Percentiles rank a stretch among this genome's conserved stretches.
Evolutionary conservation across 2,797 vertebrate genomes (phyloP).

Genomic region (Rhinoraja longicauda): DNA sequence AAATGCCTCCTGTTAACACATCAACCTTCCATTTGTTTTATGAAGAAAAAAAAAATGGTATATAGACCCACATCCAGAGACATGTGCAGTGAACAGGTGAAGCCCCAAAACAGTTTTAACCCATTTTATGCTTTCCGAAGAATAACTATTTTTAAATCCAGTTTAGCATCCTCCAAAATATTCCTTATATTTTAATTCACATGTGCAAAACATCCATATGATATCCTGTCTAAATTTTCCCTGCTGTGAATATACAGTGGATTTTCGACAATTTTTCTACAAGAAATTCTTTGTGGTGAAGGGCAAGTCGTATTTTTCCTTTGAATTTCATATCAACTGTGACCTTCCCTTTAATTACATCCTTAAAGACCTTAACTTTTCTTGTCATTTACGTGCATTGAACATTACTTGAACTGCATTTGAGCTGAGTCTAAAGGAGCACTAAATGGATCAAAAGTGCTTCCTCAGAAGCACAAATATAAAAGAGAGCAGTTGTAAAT

Average conservation of each 20-base stretch:
- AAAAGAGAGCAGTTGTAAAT: background rate
- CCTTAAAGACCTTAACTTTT: background rate
- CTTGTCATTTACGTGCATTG: background rate
- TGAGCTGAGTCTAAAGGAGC: background rate
- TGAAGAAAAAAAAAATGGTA: background rate
- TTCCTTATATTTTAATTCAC: background rate
- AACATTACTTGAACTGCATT: background rate
- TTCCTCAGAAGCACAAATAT: background rate
- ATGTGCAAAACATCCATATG: background rate
- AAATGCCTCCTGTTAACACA: background rate
- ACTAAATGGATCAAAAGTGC: background rate
- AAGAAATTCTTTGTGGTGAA: background rate
- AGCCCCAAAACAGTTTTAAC: background rate
- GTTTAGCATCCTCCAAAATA: background rate
- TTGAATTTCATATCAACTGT: background rate
- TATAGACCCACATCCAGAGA: background rate
- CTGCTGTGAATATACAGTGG: background rate
- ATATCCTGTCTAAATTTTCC: background rate
- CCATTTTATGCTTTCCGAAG: background rate
- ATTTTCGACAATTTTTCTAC: background rate
- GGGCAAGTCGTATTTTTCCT: background rate
- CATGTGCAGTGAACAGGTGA: background rate
- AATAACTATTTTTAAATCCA: background rate
- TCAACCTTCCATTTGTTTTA: background rate
- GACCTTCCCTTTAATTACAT: background rate